A percentile compares a stretch with the other conserved stretches of the same genome.
phyloP scores from a whole-genome alignment of 2,113 vertebrate genomes.

The Syngnathoides biaculeatus region DNA sequence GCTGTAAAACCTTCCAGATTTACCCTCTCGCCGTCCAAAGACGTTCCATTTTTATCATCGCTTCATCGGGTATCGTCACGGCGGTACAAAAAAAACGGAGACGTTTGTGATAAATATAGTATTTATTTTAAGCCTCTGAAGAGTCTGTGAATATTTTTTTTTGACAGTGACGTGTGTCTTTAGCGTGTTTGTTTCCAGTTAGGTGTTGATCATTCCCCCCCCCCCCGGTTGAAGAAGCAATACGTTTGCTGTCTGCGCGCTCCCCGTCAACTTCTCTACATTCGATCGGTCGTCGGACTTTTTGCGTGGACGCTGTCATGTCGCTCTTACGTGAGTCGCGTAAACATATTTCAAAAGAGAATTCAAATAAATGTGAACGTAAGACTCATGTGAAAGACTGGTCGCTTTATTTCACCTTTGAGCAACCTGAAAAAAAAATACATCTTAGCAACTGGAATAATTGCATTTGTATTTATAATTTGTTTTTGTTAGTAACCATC shows the following conservation, averaged over 20 bases:
- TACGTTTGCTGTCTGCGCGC: constrained; percentile 40
- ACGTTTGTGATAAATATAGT: constrained; percentile 48
- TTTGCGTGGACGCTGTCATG: constrained; percentile 54
- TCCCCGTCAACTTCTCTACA: constrained; percentile 41
- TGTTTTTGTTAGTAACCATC: too few species aligned
- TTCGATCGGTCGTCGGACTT: constrained; percentile 14
- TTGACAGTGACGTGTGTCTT: constrained; percentile 56
- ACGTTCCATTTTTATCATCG: constrained; percentile 22
- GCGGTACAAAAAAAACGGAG: constrained; percentile 5
- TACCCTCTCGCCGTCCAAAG: neutral
- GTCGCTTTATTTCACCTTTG: too few species aligned
- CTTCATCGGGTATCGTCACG: constrained; percentile 23
- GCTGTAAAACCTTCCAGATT: neutral
- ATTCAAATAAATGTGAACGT: constrained; percentile 53
- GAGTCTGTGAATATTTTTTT: constrained; percentile 41
- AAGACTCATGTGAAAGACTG: constrained; percentile 38
- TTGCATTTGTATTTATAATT: too few species aligned
- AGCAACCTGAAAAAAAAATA: too few species aligned
- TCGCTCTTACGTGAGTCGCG: constrained; percentile 29
- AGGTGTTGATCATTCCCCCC: constrained; percentile 38
- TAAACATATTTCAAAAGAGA: constrained; percentile 41
- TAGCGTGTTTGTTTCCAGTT: constrained; percentile 46
- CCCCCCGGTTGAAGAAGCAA: constrained; percentile 37
- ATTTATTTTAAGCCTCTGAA: constrained; percentile 55
- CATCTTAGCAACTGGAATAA: too few species aligned